Conservation (phyloP, 2,797 vertebrate species). For the Epinephelus malabaricus region DNA sequence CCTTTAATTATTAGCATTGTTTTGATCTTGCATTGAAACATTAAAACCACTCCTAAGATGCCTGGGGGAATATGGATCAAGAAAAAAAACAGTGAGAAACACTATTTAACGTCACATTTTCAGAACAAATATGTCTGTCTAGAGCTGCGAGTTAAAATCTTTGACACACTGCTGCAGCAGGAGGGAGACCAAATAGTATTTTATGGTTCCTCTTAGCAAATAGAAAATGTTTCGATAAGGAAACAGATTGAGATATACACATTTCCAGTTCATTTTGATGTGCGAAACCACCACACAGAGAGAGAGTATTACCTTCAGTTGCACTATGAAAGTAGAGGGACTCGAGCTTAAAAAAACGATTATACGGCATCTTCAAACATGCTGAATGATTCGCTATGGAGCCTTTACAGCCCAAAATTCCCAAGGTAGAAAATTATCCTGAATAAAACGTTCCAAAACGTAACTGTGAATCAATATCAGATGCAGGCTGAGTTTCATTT, state of each 20-base stretch:
- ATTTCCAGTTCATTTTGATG: conserved; percentile 71
- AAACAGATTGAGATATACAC: conserved; percentile 68
- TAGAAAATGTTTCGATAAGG: conserved; percentile 76
- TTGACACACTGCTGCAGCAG: conserved; percentile 51
- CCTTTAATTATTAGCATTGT: conserved; percentile 29
- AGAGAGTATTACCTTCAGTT: conserved; percentile 68
- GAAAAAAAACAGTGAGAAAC: conserved; percentile 9
- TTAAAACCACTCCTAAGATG: conserved; percentile 22
- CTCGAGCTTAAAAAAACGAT: conserved; percentile 62
- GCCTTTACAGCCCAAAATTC: conserved; percentile 69
- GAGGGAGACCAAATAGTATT: conserved; percentile 70
- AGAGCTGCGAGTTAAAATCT: conserved; percentile 58
- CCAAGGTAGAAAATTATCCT: conserved; percentile 72
- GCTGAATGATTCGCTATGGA: conserved; percentile 68
- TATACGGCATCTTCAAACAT: conserved; percentile 69
- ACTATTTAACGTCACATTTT: conserved; percentile 58
- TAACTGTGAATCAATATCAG: conserved; percentile 74
- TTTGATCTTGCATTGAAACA: conserved; percentile 21
- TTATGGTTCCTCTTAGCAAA: conserved; percentile 68
- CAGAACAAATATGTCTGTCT: conserved; percentile 66
- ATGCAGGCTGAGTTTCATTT: conserved; percentile 66
- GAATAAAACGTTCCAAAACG: conserved; percentile 71
- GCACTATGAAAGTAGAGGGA: conserved; percentile 65
- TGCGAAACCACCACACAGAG: conserved; percentile 54
- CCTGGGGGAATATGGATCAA: conserved; percentile 31